Base-by-base conservation (phyloP, 2,888 invertebrate genomes). In the Agriotes lineatus region DNA sequence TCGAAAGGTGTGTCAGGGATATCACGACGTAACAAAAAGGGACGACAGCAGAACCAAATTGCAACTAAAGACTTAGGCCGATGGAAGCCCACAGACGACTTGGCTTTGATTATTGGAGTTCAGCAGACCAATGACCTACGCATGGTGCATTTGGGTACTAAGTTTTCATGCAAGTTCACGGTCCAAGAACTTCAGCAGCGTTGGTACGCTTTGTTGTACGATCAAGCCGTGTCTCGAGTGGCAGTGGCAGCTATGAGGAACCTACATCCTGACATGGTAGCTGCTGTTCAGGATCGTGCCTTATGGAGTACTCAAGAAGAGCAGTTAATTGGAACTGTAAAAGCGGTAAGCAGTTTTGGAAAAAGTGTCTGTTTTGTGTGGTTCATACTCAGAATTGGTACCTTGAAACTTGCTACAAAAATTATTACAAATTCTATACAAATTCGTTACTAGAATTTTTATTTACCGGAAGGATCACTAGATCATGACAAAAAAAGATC, bases 41-140 rank as follows among this genome's bases (percentile, higher is more conserved):
- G 90, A 74, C 88, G 90, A 50, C 90, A 91, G 72, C 86, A 90
- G 6, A 91, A 89, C 80, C 90, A 91, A 59, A 84, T 92, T 74
- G 90, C 93, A 3, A 92, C 93, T 1, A 93, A 95, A 85, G 95
- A 95, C 85, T 86, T 95, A 48, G 97, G 97, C 0, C 88, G 96
- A 61, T 99, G 99, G 99, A 97, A 98, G 81, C 97, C 98, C 0
- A 93, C 95, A 18, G 99, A 99, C 86, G 99, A 99, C 86, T 86
- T 99, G 22, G 94, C 96, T 0, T 87, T 99, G 0, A 95, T 99
- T 70, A 91, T 95, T 72, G 97, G 96, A 68, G 95, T 98, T 2
- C 94, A 96, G 79, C 98, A 90, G 86, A 93, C 93, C 9, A 94
- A 93, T 83, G 94, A 94, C 79, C 83, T 94, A 65, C 88, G 91